Evolutionary conservation across 2,113 vertebrate species (phyloP).

Genomic region (Rhodinocichla rosea): DNA sequence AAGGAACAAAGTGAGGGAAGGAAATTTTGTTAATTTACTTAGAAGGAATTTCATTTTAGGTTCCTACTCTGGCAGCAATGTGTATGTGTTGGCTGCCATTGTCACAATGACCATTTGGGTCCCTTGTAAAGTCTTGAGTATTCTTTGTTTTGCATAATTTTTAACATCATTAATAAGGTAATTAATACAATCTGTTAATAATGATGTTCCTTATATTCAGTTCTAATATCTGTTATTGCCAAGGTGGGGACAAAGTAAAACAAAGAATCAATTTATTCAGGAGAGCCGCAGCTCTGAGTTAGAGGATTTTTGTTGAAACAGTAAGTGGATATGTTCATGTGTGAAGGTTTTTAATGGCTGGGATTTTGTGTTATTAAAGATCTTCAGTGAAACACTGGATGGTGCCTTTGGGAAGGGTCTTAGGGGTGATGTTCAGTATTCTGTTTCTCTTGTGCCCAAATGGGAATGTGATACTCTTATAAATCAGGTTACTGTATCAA

Average conservation of each 20-base stretch:
- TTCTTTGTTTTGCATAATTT: neutral
- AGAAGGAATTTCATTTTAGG: neutral
- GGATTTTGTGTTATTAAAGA: neutral
- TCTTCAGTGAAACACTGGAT: neutral
- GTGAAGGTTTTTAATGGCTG: neutral
- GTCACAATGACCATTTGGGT: neutral
- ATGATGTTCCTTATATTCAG: neutral
- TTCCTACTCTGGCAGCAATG: neutral
- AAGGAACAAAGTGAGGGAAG: neutral
- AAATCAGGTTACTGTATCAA: constrained; percentile 25
- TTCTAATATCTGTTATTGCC: neutral
- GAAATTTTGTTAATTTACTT: neutral
- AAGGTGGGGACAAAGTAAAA: neutral
- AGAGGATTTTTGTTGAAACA: neutral
- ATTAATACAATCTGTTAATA: neutral
- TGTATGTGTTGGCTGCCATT: neutral
- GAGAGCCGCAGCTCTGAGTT: neutral
- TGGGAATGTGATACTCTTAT: neutral
- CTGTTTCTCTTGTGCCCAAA: neutral
- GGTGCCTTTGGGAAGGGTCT: constrained; percentile 23
- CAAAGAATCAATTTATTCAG: neutral
- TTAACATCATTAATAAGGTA: neutral
- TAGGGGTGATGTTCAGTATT: neutral
- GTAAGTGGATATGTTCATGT: neutral
- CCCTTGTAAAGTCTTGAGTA: neutral